Base-by-base conservation (phyloP, 1,140 invertebrate genomes). In the Trachelipus rathkii region DNA sequence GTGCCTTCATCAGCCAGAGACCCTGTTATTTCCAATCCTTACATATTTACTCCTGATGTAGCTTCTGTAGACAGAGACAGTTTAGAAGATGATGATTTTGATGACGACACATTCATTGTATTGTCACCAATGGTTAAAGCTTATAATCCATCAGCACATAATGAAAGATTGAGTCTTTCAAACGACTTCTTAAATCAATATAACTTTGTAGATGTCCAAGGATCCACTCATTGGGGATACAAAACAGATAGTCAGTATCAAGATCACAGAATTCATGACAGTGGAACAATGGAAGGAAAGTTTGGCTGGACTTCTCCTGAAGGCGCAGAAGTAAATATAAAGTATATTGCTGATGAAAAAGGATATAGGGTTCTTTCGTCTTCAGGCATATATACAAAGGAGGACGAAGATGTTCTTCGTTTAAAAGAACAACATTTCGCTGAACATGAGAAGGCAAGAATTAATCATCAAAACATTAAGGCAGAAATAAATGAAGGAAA, bases 301-400 rank as follows among this genome's bases (percentile, higher is more conserved):
- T 80, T 71, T 70, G 79, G 79, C 7, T 80, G 79, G 79, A 80
- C 74, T 0, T 73, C 79, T 24, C 79, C 79, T 13, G 66, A 71
- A 15, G 79, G 79, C 0, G 76, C 50, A 3, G 72, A 78, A 53
- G 72, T 80, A 10, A 73, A 71, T 15, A 68, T 80, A 3, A 43
- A 80, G 53, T 80, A 80, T 50, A 45, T 80, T 0, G 79, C 79
- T 7, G 79, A 80, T 44, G 74, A 80, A 21, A 76, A 76, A 15
- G 79, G 79, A 2, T 80, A 76, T 44, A 23, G 79, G 8, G 69
- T 80, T n/a, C 0, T 78, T 11, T 69, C 24, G 13, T 73, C 73
- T 10, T 23, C 33, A 0, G 75, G 75, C 44, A 71, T 80, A 21
- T 43, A 78, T 53, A 70, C 77, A 13, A n/a, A 10, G 0, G 74